phyloP scores from a whole-genome alignment of 2,888 invertebrate genomes.

The Flexamia atlantica region DNA sequence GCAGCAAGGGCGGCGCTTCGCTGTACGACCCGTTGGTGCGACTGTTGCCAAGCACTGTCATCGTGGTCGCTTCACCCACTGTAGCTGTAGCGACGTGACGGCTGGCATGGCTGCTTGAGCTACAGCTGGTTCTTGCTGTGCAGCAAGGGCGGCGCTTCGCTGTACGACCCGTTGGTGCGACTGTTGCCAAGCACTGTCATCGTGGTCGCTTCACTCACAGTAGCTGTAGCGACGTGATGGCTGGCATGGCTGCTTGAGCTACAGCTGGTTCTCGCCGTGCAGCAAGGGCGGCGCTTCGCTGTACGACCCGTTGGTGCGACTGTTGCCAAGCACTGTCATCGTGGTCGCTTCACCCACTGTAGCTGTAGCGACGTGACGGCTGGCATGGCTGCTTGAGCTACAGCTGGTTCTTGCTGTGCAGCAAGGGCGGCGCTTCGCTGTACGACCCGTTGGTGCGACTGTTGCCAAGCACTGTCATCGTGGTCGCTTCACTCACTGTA shows the following conservation, averaged over 20 bases:
- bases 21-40: conserved; percentile 8
- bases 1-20: background rate
- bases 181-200: conserved; percentile 58
- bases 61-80: conserved; percentile 61
- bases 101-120: background rate
- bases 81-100: no score
- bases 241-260: background rate
- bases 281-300: background rate
- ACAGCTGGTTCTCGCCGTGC: conserved; percentile 24
- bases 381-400: background rate
- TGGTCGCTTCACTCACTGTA: conserved; percentile 63
- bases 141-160: background rate
- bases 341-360: conserved; percentile 63
- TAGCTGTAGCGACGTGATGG: no score
- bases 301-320: conserved; percentile 12
- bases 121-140: conserved; percentile 27
- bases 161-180: conserved; percentile 4
- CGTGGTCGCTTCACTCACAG: conserved; percentile 62
- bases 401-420: conserved; percentile 21
- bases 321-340: conserved; percentile 56
- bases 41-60: conserved; percentile 58
- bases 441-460: conserved; percentile 12
- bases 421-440: background rate
- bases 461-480: conserved; percentile 58
- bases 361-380: no score